These are phyloP conservation scores for Volucella bombylans DNA, from an alignment of 2,888 invertebrate species.

Conservation along the genomic window DNA sequence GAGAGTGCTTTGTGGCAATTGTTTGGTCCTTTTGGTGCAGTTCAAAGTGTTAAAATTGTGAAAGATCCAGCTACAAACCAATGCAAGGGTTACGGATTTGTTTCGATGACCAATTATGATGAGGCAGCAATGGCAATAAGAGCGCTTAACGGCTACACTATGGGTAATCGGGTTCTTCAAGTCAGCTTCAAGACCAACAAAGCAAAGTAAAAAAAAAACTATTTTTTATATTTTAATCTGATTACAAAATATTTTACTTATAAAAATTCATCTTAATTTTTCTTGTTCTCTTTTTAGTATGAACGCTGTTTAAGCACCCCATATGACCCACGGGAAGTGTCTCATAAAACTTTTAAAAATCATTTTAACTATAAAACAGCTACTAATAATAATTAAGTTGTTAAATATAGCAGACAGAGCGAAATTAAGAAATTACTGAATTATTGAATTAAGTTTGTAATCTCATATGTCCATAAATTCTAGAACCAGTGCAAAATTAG, in stretches of 20 bases:
- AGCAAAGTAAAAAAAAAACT: constrained; percentile 83
- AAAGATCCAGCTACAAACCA: constrained; percentile 97
- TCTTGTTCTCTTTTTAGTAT: constrained; percentile 65
- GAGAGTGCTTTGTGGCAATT: constrained; percentile 98
- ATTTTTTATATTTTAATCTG: constrained; percentile 10
- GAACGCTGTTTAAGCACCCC: constrained; percentile 65
- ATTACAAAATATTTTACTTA: constrained; percentile 8
- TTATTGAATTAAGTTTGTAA: too few relatives aligned
- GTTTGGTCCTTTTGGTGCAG: constrained; percentile 87
- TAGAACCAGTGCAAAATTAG: too few relatives aligned
- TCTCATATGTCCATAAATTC: too few relatives aligned
- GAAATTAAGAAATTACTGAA: too few relatives aligned
- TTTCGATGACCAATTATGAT: constrained; percentile 99
- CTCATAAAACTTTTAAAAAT: constrained; percentile 62
- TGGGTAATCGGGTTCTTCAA: constrained; percentile 97
- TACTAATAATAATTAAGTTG: constrained; percentile 12
- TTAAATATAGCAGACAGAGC: too few relatives aligned
- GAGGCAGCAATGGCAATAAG: constrained; percentile 98
- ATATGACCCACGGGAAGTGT: constrained; percentile 60
- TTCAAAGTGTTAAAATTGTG: constrained; percentile 97
- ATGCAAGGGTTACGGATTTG: constrained; percentile 99
- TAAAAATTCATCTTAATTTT: constrained; percentile 41
- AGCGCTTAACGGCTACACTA: constrained; percentile 96
- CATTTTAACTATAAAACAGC: constrained; percentile 32
- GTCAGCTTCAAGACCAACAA: constrained; percentile 98